Conservation (phyloP, 2,888 invertebrate species). For the Habroteleia sp. region DNA sequence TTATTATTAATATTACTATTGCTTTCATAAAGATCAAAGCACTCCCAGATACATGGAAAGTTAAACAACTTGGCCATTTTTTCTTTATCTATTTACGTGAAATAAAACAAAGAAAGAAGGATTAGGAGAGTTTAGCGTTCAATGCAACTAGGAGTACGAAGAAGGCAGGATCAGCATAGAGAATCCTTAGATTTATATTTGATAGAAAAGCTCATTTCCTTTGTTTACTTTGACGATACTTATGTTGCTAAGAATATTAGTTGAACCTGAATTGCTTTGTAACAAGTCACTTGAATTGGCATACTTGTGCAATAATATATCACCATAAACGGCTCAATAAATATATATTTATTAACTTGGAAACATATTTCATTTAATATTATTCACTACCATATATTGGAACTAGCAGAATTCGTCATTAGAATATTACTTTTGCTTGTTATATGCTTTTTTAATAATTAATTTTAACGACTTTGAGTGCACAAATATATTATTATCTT, state of each 20-base stretch:
- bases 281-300: slow-evolving; percentile 8
- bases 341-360: slow-evolving; percentile 6
- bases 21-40: too few relatives aligned
- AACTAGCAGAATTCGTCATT: not conserved
- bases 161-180: slow-evolving; percentile 28
- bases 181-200: slow-evolving; percentile 9
- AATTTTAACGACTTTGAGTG: too few relatives aligned
- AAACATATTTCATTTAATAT: too few relatives aligned
- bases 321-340: slow-evolving; percentile 71
- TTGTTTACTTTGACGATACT: slow-evolving; percentile 1
- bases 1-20: slow-evolving; percentile 20
- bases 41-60: too few relatives aligned
- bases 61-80: too few relatives aligned
- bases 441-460: too few relatives aligned
- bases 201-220: slow-evolving; percentile 15
- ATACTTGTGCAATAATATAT: slow-evolving; percentile 69
- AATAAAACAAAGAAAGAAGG: too few relatives aligned
- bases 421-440: too few relatives aligned
- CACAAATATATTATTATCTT: too few relatives aligned
- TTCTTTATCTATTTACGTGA: too few relatives aligned
- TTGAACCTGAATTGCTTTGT: slow-evolving; percentile 3
- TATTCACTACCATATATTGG: not conserved
- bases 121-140: too few relatives aligned
- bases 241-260: slow-evolving; percentile 10
- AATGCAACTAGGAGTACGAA: slow-evolving; percentile 14